Evolutionary conservation across 2,888 invertebrate genomes (phyloP), one percentile per base, ranked within the genome.

Genomic region (Ophioninae sp.): DNA sequence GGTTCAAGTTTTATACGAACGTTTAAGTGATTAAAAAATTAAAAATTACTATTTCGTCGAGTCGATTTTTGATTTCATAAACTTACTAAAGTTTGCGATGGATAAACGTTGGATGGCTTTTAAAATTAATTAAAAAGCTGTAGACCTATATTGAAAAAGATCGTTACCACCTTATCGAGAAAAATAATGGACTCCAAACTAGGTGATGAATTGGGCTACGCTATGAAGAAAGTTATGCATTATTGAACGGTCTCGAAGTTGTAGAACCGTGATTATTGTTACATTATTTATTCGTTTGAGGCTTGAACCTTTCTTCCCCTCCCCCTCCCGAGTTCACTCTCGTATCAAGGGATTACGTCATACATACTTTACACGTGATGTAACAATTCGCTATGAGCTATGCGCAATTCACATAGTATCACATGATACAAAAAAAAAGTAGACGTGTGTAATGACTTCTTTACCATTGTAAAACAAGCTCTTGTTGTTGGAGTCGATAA

Each of bases 191-290:
- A 7, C 30, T 7, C 20, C 23, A 30, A 74, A 64, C 17, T 39
- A 39, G 37, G 44, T n/a, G 8, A 23, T 30, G n/a, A 64, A 39
- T 13, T 62, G 57, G 23, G 8, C 78, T 41, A 41, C 39, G 61
- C 44, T 73, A 30, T 41, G 23, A 68, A 68, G 50, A 37, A n/a
- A 61, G 67, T 79, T 59, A 61, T 68, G 17, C 59, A 57, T 30
- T 79, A 74, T 79, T 73, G 79, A 74, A 61, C 65, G 13, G 59
- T 61, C 50, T 37, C 17, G 2, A 17, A 68, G 62, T 57, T 72
- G 7, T 50, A 68, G 10, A 50, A 57, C 73, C 44, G 20, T 50
- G 30, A 44, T 67, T 79, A 37, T 67, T 37, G 13, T 79, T 68
- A 10, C 41, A 74, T 78, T 82, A 77, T 82, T 74, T 39, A 74